Evolutionary conservation across 1,140 invertebrate genomes (phyloP), one percentile per base, ranked within the genome.

Genomic region (Bombus confusus): DNA sequence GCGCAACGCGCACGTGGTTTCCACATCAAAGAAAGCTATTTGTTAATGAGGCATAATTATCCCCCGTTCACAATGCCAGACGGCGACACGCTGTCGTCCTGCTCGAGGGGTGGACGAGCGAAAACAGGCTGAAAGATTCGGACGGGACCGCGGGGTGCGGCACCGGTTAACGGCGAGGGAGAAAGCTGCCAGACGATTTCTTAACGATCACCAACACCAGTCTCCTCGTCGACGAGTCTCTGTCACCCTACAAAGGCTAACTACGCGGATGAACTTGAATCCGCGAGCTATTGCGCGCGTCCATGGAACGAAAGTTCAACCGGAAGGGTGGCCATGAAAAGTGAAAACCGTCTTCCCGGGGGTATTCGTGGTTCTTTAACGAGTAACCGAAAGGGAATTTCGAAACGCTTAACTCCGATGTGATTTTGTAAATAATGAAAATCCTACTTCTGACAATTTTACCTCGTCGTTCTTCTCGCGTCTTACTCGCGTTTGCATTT

Each of bases 1-100:
- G 43, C 39, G 66, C 34, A 62, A 77, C 86, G 82, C 37, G 80
- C 86, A 91, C 86, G 89, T 92, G 88, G 84, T 87, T 88, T 80
- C 72, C 85, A 91, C 87, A 91, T 93, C 91, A 93, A 93, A 93
- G 92, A 89, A 92, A 83, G 91, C 88, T 92, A 92, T 92, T 92
- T 92, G 92, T 92, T 92, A 92, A 92, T 91, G 92, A 92, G 90
- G 88, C 88, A 84, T 93, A 92, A 92, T 93, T 93, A 93, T 92
- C 89, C 74, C 57, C 52, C 69, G 86, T 76, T 83, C 80, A 91
- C 90, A 91, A 91, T 90, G 82, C 71, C 59, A 83, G 80, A 75
- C 86, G 85, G 64, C 85, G 83, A 84, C 86, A 84, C 87, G 80
- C 72, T 68, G 80, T 39, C 41, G 31, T 57, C n/a, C 12, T 28